Conservation (phyloP, 1,140 invertebrate species). For the Camponotus floridanus region DNA sequence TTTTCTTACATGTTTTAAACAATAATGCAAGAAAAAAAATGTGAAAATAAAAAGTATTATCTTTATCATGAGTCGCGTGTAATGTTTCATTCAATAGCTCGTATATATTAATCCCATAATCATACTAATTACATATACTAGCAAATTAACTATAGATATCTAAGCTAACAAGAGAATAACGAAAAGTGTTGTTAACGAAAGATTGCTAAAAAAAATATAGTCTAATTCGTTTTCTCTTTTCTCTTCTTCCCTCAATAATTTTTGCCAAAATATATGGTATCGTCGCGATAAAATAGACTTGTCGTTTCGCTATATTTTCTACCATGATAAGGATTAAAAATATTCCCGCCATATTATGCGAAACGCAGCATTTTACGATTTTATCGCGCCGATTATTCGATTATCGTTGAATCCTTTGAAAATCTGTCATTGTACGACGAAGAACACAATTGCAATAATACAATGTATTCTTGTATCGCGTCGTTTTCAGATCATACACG, state of each 20-base stretch:
- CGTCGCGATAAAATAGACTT: slow-evolving; percentile 57
- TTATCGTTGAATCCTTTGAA: background rate
- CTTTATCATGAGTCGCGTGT: background rate
- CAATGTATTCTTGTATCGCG: background rate
- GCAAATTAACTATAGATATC: slow-evolving; percentile 58
- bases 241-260: slow-evolving; percentile 22
- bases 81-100: slow-evolving; percentile 9
- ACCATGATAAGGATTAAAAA: slow-evolving; percentile 66
- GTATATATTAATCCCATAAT: background rate
- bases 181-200: slow-evolving; percentile 5
- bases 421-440: background rate
- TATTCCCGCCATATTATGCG: slow-evolving; percentile 39
- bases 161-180: slow-evolving; percentile 49
- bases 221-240: background rate
- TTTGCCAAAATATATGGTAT: slow-evolving; percentile 20
- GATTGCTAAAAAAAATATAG: background rate
- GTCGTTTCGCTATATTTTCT: background rate
- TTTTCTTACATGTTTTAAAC: background rate
- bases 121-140: slow-evolving; percentile 16
- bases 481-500: background rate
- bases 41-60: background rate
- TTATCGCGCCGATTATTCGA: slow-evolving; percentile 43
- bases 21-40: background rate
- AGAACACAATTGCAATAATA: background rate
- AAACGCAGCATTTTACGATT: slow-evolving; percentile 32